These are phyloP conservation scores for Naja naja DNA, from an alignment of 2,113 vertebrate species.

Conservation along the genomic window DNA sequence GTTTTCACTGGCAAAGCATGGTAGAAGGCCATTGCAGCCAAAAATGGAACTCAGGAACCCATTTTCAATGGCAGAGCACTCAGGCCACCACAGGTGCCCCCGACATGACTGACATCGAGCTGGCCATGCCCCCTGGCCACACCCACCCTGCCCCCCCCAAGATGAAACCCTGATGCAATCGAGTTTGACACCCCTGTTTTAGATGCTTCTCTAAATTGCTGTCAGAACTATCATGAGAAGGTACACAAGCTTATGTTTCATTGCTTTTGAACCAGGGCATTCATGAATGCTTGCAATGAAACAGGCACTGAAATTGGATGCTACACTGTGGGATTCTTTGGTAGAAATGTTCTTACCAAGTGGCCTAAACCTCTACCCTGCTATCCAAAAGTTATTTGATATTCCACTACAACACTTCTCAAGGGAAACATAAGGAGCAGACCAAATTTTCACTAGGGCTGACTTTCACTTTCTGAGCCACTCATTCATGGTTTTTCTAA, in stretches of 20 bases:
- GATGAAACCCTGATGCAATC: too few species aligned
- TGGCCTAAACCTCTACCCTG: not conserved
- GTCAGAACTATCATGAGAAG: not conserved
- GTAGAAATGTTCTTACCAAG: not conserved
- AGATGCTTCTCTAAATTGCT: not conserved
- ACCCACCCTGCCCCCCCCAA: too few species aligned
- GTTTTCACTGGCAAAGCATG: too few species aligned
- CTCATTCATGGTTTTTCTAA: conserved; percentile 37
- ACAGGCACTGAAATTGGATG: not conserved
- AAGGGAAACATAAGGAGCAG: not conserved
- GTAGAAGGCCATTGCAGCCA: too few species aligned
- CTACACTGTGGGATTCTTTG: not conserved
- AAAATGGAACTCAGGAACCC: too few species aligned
- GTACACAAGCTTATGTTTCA: not conserved
- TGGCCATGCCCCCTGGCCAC: too few species aligned
- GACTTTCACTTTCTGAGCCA: not conserved
- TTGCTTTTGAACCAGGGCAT: not conserved
- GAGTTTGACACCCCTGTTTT: too few species aligned
- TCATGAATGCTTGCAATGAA: not conserved
- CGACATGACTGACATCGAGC: too few species aligned
- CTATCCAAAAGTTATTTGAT: not conserved
- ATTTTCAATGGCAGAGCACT: too few species aligned
- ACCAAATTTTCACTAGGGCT: not conserved
- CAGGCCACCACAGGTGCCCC: too few species aligned
- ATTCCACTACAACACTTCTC: conserved; percentile 15